Evolutionary conservation across 2,888 invertebrate species (phyloP).

Genomic region (Andrena bicolor): DNA sequence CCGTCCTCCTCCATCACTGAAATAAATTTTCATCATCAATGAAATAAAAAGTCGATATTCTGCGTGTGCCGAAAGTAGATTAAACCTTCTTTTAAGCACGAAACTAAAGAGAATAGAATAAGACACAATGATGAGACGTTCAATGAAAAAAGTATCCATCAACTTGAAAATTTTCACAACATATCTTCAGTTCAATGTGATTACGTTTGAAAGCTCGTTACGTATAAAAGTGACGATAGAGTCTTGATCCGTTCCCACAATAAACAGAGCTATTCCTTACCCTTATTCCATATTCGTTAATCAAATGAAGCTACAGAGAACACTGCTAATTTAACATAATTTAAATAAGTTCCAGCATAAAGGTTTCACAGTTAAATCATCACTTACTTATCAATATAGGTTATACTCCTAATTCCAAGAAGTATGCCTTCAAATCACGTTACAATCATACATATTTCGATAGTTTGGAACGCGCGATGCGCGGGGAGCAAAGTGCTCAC

Average conservation of each 20-base stretch:
- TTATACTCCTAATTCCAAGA: conserved; percentile 35
- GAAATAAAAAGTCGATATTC: conserved; percentile 3
- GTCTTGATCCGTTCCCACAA: no score
- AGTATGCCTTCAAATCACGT: neutral
- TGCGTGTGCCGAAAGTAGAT: no score
- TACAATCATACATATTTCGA: conserved; percentile 7
- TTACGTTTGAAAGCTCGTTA: no score
- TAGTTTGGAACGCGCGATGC: neutral
- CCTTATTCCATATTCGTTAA: no score
- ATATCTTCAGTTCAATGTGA: neutral
- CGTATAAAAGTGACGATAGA: no score
- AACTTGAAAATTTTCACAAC: neutral
- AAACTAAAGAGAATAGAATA: neutral
- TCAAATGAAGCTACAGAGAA: no score
- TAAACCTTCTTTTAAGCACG: neutral
- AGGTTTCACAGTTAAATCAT: neutral
- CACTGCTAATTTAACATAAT: neutral
- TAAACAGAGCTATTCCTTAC: no score
- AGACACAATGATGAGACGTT: neutral
- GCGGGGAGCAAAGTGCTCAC: conserved; percentile 29
- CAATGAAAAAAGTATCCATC: neutral
- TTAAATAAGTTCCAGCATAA: neutral
- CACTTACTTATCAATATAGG: conserved; percentile 42
- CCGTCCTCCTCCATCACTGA: conserved; percentile 85
- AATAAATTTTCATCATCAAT: conserved; percentile 41